Evolutionary conservation across 2,888 invertebrate genomes (phyloP).

Genomic region (Esperia sulphurella): DNA sequence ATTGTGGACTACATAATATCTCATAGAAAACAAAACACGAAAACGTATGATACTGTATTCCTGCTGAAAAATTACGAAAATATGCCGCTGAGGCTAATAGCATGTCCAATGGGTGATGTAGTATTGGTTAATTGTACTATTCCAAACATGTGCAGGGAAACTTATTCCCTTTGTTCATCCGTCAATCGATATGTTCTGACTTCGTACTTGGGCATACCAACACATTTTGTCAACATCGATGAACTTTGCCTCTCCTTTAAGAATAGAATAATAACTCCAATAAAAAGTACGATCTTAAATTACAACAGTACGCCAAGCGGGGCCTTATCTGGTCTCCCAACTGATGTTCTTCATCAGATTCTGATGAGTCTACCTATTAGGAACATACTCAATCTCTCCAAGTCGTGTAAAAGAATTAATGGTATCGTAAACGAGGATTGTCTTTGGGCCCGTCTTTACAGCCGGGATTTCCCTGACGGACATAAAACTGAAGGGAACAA

Average conservation of each 20-base stretch:
- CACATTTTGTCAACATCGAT: slow-evolving; percentile 21
- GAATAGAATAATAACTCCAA: slow-evolving; percentile 30
- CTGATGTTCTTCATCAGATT: slow-evolving; percentile 31
- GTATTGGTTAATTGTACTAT: slow-evolving; percentile 33
- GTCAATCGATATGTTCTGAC: slow-evolving; percentile 21
- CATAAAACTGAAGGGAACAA: slow-evolving; percentile 17
- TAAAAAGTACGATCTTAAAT: slow-evolving; percentile 32
- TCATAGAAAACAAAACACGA: slow-evolving; percentile 15
- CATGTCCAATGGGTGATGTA: slow-evolving; percentile 24
- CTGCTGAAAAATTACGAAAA: slow-evolving; percentile 26
- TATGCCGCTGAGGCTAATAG: slow-evolving; percentile 29
- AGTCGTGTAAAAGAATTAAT: slow-evolving; percentile 33
- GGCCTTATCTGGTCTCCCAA: slow-evolving; percentile 34
- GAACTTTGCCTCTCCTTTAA: slow-evolving; percentile 25
- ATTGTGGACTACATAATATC: slow-evolving; percentile 28
- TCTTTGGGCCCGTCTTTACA: slow-evolving; percentile 35
- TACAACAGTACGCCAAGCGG: slow-evolving; percentile 26
- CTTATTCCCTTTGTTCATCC: slow-evolving; percentile 32
- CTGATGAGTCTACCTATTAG: slow-evolving; percentile 26
- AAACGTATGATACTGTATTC: slow-evolving; percentile 25
- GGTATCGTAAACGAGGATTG: slow-evolving; percentile 28
- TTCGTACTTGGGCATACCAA: slow-evolving; percentile 27
- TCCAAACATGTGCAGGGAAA: slow-evolving; percentile 21
- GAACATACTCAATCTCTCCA: slow-evolving; percentile 32
- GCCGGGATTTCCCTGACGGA: slow-evolving; percentile 33